These are phyloP conservation scores for Chloroceryle inda DNA, from an alignment of 2,797 vertebrate genomes.

Conservation along the genomic window DNA sequence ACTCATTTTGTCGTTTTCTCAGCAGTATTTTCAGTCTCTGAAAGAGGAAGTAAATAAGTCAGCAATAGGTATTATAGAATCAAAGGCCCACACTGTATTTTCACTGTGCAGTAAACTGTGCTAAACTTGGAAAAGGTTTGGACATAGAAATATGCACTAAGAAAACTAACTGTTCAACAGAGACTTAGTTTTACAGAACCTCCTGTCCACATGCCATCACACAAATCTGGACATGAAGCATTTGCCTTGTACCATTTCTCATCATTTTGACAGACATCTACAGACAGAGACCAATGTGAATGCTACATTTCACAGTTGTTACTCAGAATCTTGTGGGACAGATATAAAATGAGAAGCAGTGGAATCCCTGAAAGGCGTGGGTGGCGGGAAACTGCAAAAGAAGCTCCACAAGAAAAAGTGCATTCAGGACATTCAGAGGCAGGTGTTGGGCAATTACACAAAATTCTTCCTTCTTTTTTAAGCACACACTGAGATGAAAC, in stretches of 20 bases:
- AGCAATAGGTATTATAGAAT: background rate
- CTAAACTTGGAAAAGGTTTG: background rate
- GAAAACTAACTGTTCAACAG: background rate
- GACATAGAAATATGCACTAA: background rate
- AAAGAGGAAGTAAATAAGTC: background rate
- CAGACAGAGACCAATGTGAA: background rate
- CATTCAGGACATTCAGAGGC: background rate
- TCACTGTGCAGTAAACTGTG: background rate
- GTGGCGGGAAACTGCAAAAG: background rate
- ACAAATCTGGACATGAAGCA: background rate
- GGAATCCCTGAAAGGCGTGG: background rate
- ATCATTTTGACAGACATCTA: background rate
- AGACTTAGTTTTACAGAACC: background rate
- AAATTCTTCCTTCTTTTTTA: background rate
- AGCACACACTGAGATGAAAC: background rate
- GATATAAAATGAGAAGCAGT: background rate
- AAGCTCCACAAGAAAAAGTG: background rate
- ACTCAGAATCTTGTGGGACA: background rate
- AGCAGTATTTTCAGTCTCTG: background rate
- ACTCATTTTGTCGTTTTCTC: slow-evolving; percentile 85
- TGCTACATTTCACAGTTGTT: background rate
- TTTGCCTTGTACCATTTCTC: fast-evolving
- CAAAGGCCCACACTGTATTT: background rate
- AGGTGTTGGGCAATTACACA: background rate
- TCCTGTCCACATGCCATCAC: background rate